These are phyloP conservation scores for Drosophila lacteicornis DNA, from an alignment of 1,140 invertebrate species.

Conservation along the genomic window DNA sequence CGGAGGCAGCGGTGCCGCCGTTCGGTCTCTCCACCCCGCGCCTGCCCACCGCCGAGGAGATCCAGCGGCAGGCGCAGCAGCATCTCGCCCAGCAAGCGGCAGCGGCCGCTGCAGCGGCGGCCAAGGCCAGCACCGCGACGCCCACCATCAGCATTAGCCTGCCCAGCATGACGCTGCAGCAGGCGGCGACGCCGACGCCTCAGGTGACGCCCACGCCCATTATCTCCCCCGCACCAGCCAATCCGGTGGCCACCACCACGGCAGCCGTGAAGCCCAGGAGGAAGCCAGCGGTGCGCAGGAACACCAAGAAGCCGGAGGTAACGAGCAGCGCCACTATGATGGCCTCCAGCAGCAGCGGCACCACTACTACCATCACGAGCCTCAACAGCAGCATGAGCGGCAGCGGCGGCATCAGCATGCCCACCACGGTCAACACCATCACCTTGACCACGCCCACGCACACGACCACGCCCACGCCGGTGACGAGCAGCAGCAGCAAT, in stretches of 20 bases:
- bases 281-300: constrained; percentile 76
- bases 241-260: constrained; percentile 55
- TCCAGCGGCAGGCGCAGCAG: constrained; percentile 81
- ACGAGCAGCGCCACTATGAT: constrained; percentile 10
- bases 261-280: constrained; percentile 74
- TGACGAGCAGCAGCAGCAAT: constrained; percentile 14
- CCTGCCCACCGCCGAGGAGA: constrained; percentile 80
- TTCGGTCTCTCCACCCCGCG: constrained; percentile 83
- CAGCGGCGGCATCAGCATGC: constrained; percentile 21
- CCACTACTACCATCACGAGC: constrained; percentile 24
- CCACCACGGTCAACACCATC: constrained; percentile 52
- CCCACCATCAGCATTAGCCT: constrained; percentile 70
- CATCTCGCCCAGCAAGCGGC: constrained; percentile 76
- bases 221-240: constrained; percentile 31
- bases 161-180: constrained; percentile 62
- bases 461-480: constrained; percentile 4
- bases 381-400: constrained; percentile 17
- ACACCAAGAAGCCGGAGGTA: constrained; percentile 73
- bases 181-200: neutral
- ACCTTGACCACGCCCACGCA: constrained; percentile 47
- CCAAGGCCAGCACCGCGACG: constrained; percentile 31
- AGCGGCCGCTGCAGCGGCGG: constrained; percentile 53
- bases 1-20: constrained; percentile 62
- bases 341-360: constrained; percentile 20
- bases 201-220: constrained; percentile 43